These are phyloP conservation scores for Anolis sagrei DNA, from an alignment of 2,113 vertebrate species.

Conservation along the genomic window DNA sequence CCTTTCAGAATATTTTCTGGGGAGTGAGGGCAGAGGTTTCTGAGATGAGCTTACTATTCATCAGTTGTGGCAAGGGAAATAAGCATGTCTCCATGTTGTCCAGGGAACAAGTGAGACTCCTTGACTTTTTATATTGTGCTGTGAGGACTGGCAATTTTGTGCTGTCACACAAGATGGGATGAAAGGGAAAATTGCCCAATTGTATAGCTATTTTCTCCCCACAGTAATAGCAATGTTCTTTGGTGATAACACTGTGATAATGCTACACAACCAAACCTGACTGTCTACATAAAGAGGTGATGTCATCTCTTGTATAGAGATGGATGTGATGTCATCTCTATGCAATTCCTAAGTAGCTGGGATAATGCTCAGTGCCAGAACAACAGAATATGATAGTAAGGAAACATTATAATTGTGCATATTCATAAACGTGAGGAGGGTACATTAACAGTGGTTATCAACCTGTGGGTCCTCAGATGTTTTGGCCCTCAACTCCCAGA, in stretches of 20 bases:
- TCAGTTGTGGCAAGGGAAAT: background rate
- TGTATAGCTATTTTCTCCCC: too few relatives aligned
- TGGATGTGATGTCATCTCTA: background rate
- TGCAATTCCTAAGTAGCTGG: background rate
- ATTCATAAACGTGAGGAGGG: background rate
- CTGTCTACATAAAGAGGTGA: background rate
- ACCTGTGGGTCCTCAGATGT: too few relatives aligned
- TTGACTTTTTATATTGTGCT: background rate
- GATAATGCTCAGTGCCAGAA: background rate
- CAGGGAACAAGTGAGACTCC: background rate
- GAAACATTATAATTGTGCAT: background rate
- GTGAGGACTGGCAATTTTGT: background rate
- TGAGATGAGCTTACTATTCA: background rate
- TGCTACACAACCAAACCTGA: background rate
- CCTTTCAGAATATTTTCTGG: background rate
- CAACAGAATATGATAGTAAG: background rate
- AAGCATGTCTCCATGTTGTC: background rate
- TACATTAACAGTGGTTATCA: too few relatives aligned
- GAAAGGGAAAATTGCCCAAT: background rate
- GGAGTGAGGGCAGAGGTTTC: background rate
- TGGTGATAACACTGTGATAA: background rate
- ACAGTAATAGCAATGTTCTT: background rate
- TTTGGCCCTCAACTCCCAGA: too few relatives aligned
- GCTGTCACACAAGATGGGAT: background rate
- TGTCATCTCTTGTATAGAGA: background rate